A percentile compares a stretch with the other conserved stretches of the same genome.
Evolutionary conservation across 2,888 invertebrate species (phyloP).

Genomic region (Lasioglossum malachurum): DNA sequence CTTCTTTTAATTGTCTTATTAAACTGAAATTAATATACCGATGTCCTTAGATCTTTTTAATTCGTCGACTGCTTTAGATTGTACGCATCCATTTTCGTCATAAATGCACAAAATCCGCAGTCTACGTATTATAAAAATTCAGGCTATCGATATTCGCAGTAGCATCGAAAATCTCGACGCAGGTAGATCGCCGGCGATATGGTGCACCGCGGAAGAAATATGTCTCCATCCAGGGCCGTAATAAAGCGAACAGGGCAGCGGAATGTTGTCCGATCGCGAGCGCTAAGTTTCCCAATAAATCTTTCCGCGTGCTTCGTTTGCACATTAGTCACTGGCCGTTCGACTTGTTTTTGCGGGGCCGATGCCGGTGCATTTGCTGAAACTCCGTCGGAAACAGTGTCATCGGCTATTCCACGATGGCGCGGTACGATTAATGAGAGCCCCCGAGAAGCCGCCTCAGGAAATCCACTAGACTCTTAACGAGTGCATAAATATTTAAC

Average conservation of each 20-base stretch:
- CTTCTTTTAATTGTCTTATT: too few relatives aligned
- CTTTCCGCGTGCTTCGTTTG: slow-evolving; percentile 28
- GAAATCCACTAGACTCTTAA: slow-evolving; percentile 53
- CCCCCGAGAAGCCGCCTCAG: slow-evolving; percentile 23
- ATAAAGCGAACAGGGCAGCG: slow-evolving; percentile 17
- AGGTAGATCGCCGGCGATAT: background rate
- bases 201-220: background rate
- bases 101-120: too few relatives aligned
- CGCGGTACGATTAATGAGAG: slow-evolving; percentile 52
- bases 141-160: background rate
- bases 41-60: too few relatives aligned
- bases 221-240: background rate
- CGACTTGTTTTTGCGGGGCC: slow-evolving; percentile 34
- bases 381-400: slow-evolving; percentile 48
- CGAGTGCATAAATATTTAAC: slow-evolving; percentile 63
- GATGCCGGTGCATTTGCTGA: slow-evolving; percentile 28
- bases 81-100: too few relatives aligned
- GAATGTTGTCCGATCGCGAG: slow-evolving; percentile 23
- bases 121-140: background rate
- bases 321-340: slow-evolving; percentile 51
- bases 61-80: too few relatives aligned
- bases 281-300: slow-evolving; percentile 38
- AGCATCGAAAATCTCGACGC: background rate
- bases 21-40: too few relatives aligned
- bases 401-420: slow-evolving; percentile 45